Evolutionary conservation across 2,113 vertebrate species (phyloP).

Genomic region (Malurus alboscapulatus): DNA sequence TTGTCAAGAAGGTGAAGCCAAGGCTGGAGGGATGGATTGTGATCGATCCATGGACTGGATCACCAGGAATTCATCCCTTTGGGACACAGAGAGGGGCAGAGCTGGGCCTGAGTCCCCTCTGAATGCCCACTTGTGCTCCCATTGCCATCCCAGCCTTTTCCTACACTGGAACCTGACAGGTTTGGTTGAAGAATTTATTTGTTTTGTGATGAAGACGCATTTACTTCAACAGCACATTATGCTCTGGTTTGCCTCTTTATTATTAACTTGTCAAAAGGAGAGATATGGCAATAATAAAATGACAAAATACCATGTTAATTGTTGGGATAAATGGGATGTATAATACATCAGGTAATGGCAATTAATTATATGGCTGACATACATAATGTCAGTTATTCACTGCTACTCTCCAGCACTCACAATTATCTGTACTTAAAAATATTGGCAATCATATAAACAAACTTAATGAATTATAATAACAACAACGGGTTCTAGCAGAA

Average conservation of each 20-base stretch:
- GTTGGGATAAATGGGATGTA: slow-evolving; percentile 30
- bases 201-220: slow-evolving; percentile 18
- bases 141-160: not conserved
- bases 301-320: slow-evolving; percentile 34
- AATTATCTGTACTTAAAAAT: slow-evolving; percentile 23
- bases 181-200: slow-evolving; percentile 7
- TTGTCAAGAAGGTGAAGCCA: not conserved
- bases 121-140: not conserved
- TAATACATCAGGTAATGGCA: slow-evolving; percentile 16
- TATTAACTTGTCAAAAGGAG: slow-evolving; percentile 44
- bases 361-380: slow-evolving; percentile 35
- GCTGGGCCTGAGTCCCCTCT: not conserved
- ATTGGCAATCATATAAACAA: slow-evolving; percentile 1
- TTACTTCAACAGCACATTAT: not conserved
- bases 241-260: slow-evolving; percentile 36
- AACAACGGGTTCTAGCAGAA: not conserved
- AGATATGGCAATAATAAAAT: slow-evolving; percentile 17
- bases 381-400: slow-evolving; percentile 16
- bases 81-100: not conserved
- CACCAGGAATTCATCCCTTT: not conserved
- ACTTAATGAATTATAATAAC: slow-evolving; percentile 3
- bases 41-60: not conserved
- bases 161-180: not conserved
- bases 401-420: not conserved
- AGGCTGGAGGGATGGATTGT: not conserved